Evolutionary conservation across 2,113 vertebrate genomes (phyloP), one percentile per base, ranked within the genome.

Genomic region (Tautogolabrus adspersus): DNA sequence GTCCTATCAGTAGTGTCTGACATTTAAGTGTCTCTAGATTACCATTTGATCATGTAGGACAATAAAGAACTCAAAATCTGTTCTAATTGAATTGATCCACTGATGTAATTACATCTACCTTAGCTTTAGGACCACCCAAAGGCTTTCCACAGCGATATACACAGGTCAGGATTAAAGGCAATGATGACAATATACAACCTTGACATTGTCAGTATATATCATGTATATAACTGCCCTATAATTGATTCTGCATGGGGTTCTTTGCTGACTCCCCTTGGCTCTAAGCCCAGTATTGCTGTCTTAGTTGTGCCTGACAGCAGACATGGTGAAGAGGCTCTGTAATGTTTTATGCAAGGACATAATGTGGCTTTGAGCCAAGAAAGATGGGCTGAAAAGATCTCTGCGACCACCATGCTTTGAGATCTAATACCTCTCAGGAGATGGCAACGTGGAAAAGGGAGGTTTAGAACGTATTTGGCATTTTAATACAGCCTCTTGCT

Each of bases 311-410:
- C 67, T 68, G 69, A 83, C 79, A 83, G 84, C 70, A 74, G 78
- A 77, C 82, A 77, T 46, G 54, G 65, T 78, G 79, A 74, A 70
- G 65, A 75, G 67, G 58, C 68, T 66, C 77, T 65, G 64, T 79
- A 54, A 88, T 89, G 82, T 84, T 89, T 89, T 79, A 82, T 88
- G 75, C 75, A 86, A 65, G 66, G 61, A 88, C 85, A 87, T 56
- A 66, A 83, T 72, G 70, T 85, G 80, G 83, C 79, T 74, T 82
- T 70, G 58, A 52, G 72, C 83, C 86, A 81, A 79, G 82, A 82
- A 70, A 38, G 55, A 75, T 18, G 13, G 22, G 56, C 58, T 66
- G 44, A 75, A 69, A 77, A 65, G 34, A 79, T 76, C 52, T 56
- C 44, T 74, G 62, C 3, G 37, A 67, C 72, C 77, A 85, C 72